Percentiles rank a stretch among this genome's conserved stretches.
phyloP scores from a whole-genome alignment of 1,140 invertebrate genomes.

The Zophobas morio region DNA sequence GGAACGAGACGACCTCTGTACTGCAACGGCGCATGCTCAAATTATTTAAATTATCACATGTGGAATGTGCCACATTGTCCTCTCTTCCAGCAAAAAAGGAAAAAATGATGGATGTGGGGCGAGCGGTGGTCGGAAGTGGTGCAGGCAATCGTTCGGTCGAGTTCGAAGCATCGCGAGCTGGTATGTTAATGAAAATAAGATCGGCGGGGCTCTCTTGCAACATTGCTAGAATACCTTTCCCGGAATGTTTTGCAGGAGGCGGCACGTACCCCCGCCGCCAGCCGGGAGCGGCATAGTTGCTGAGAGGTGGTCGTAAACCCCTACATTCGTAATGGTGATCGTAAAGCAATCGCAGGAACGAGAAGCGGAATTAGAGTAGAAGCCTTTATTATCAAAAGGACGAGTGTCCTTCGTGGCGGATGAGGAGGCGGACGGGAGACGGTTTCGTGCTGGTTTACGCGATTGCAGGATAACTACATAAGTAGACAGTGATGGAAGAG shows the following conservation, averaged over 20 bases:
- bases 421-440: background rate
- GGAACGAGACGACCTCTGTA: constrained; percentile 50
- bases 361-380: constrained; percentile 20
- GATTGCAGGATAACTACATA: background rate
- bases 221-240: constrained; percentile 28
- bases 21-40: constrained; percentile 50
- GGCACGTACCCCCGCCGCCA: background rate
- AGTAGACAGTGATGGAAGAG: background rate
- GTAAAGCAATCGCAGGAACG: constrained; percentile 22
- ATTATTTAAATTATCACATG: constrained; percentile 59
- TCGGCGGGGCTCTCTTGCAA: constrained; percentile 21
- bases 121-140: background rate
- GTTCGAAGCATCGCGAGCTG: constrained; percentile 4
- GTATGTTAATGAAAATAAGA: constrained; percentile 37
- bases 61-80: constrained; percentile 48
- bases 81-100: constrained; percentile 1
- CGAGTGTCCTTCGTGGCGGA: constrained; percentile 13
- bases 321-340: constrained; percentile 18
- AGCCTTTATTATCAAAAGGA: constrained; percentile 11
- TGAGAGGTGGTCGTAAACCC: constrained; percentile 12
- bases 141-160: background rate
- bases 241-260: constrained; percentile 29
- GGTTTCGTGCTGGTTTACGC: background rate
- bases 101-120: background rate
- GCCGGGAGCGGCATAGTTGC: background rate